Evolutionary conservation across 1,140 invertebrate species (phyloP).

Genomic region (Dendroctonus valens): DNA sequence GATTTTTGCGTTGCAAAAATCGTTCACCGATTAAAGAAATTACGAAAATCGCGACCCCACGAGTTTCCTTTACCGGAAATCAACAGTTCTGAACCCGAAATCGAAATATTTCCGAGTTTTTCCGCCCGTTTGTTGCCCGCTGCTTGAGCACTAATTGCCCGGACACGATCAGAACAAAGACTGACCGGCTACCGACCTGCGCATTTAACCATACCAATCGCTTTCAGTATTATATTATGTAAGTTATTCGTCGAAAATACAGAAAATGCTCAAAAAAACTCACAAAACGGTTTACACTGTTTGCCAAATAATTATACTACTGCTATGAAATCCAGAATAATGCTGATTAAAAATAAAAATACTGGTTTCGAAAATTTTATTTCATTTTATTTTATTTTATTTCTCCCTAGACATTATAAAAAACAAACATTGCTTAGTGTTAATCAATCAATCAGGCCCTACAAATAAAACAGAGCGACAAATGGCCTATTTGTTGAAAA

Average conservation of each 20-base stretch:
- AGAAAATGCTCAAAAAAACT: background rate
- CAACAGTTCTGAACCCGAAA: too few species aligned
- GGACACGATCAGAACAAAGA: too few species aligned
- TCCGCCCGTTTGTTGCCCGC: too few species aligned
- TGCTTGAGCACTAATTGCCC: too few species aligned
- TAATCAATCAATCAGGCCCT: slow-evolving; percentile 41
- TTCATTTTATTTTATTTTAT: slow-evolving; percentile 29
- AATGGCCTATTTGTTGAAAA: too few species aligned
- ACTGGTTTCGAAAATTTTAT: slow-evolving; percentile 35
- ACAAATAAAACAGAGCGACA: slow-evolving; percentile 10
- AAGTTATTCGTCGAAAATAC: background rate
- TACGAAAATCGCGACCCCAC: too few species aligned
- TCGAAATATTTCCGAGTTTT: too few species aligned
- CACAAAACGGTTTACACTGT: background rate
- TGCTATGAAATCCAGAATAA: background rate
- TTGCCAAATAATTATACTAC: background rate
- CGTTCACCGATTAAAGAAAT: too few species aligned
- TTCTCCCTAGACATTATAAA: slow-evolving; percentile 45
- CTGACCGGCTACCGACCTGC: too few species aligned
- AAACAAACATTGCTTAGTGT: slow-evolving; percentile 47
- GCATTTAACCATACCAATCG: too few species aligned
- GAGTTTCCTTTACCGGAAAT: too few species aligned
- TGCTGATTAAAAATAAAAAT: background rate
- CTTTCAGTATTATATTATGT: background rate
- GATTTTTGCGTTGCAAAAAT: too few species aligned